Evolutionary conservation across 2,888 invertebrate genomes (phyloP), one percentile per base, ranked within the genome.

Genomic region (Lymantria dispar): DNA sequence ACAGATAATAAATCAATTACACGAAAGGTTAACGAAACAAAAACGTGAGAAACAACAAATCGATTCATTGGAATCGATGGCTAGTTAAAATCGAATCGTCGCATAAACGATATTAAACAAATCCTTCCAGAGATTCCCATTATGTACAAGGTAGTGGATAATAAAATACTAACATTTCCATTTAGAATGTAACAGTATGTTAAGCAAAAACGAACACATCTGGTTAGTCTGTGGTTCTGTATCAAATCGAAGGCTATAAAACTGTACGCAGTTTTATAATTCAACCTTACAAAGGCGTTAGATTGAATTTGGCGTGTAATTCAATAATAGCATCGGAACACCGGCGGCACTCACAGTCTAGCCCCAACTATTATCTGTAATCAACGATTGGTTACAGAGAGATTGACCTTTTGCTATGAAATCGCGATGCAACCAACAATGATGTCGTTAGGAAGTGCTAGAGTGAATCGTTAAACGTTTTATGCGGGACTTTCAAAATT

Each of bases 41-140:
- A 87, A 88, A 89, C 89, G 89, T 89, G 89, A 88, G 89, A 89
- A 87, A 80, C 79, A 77, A 77, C 67, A 54, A 76, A 83, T 82
- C 76, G 78, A 76, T 76, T 68, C 72, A 76, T 68, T 67, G 63
- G 70, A 80, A 79, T 83, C 75, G 76, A 73, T 70, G 71, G 71
- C 84, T 87, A 77, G 84, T 87, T 86, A 83, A 81, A 88, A 83
- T 81, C 76, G 74, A 85, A 84, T 84, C 85, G 80, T 72, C 72
- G 67, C 72, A 74, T 78, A 76, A 76, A 81, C 78, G 77, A 75
- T 79, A 76, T 80, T 80, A 85, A 85, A 87, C 82, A 84, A 85
- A 85, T 84, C 78, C 82, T 76, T 71, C 64, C 72, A 74, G 71
- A 78, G 70, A 74, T 74, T 73, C 72, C 72, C 67, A 76, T 73